Conservation (phyloP, 2,888 invertebrate species). For the Morpho deidamia region DNA sequence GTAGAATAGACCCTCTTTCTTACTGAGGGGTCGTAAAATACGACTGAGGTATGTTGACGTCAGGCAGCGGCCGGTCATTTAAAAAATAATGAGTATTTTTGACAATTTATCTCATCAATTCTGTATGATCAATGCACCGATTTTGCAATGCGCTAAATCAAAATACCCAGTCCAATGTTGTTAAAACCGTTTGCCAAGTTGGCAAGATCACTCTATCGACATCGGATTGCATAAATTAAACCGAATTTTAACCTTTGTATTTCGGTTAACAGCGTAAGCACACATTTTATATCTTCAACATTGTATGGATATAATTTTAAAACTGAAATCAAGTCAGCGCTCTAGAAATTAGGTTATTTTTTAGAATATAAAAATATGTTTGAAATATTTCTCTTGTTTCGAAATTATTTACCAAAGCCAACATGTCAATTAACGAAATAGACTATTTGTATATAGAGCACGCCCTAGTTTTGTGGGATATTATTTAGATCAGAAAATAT, state of each 20-base stretch:
- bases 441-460: neutral
- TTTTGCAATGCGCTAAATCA: slow-evolving; percentile 2
- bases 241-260: slow-evolving; percentile 11
- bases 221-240: slow-evolving; percentile 13
- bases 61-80: too few species aligned
- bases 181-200: slow-evolving; percentile 21
- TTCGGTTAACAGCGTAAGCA: neutral
- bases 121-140: neutral
- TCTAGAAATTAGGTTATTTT: too few species aligned
- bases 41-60: too few species aligned
- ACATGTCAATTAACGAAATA: neutral
- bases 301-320: neutral
- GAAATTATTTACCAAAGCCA: neutral
- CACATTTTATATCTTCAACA: slow-evolving; percentile 1
- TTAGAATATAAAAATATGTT: too few species aligned
- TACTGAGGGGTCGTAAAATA: too few species aligned
- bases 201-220: slow-evolving; percentile 21
- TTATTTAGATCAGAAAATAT: too few species aligned
- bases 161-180: neutral
- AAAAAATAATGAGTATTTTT: too few species aligned
- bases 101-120: too few species aligned
- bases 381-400: too few species aligned
- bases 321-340: too few species aligned
- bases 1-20: too few species aligned
- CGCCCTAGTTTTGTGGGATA: too few species aligned